phyloP scores from a whole-genome alignment of 1,140 invertebrate genomes.

The Drosophila lacteicornis region DNA sequence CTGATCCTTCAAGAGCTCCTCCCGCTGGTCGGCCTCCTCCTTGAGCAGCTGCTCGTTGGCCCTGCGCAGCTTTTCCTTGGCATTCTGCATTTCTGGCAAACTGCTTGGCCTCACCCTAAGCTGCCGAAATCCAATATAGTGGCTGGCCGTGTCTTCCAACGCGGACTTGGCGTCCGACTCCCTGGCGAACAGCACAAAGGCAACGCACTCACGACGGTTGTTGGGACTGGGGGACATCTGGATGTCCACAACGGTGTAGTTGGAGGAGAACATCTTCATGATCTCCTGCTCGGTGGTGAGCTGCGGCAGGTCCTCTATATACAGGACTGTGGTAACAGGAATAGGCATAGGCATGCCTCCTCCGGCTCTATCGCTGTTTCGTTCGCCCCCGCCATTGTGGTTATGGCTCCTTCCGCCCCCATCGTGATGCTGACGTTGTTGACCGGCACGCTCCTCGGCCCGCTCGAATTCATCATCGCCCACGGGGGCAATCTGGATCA shows the following conservation, averaged over 20 bases:
- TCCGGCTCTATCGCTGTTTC: conserved; percentile 8
- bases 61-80: conserved; percentile 85
- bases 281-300: conserved; percentile 92
- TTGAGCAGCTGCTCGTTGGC: conserved; percentile 83
- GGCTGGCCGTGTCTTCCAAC: conserved; percentile 86
- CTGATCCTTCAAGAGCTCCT: conserved; percentile 55
- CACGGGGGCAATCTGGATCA: conserved; percentile 63
- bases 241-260: conserved; percentile 90
- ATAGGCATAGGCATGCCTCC: neutral
- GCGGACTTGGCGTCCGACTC: conserved; percentile 89
- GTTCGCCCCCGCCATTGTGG: conserved; percentile 7
- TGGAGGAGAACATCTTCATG: conserved; percentile 89
- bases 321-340: conserved; percentile 86
- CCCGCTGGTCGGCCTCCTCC: conserved; percentile 68
- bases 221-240: conserved; percentile 87
- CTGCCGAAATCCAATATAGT: conserved; percentile 87
- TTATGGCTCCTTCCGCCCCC: conserved; percentile 7
- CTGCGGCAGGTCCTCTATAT: conserved; percentile 90
- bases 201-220: conserved; percentile 86
- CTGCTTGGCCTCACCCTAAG: conserved; percentile 86
- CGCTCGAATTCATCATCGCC: conserved; percentile 73
- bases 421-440: conserved; percentile 21
- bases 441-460: conserved; percentile 58
- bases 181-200: conserved; percentile 91
- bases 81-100: conserved; percentile 86